Base-by-base conservation (phyloP, 2,113 vertebrate species). In the Fukomys damarensis region DNA sequence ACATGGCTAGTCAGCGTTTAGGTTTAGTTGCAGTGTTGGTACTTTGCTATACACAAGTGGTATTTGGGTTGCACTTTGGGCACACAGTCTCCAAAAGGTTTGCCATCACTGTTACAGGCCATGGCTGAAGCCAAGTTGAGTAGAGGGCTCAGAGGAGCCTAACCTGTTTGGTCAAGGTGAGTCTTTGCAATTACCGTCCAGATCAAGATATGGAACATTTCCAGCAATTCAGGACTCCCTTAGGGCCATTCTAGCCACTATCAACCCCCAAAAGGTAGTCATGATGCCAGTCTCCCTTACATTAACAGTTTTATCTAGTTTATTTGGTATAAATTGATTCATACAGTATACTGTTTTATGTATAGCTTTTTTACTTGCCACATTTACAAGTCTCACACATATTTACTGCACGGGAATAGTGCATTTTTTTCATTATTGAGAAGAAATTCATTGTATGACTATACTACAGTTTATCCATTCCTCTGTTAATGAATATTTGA, bases 391-490 rank as follows among this genome's bases (percentile, higher is more conserved):
- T 35, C 41, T 76, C 43, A 81, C 43, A 81, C 32, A 81, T 8
- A 54, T 35, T 35, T 35, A 58, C 38, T 89, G 63, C 56, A 32
- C 93, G 41, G 49, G 38, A 90, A 74, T 59, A 89, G 58, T 59
- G 76, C 9, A 58, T 52, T 96, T 72, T 80, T 95, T 92, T 58
- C 59, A 66, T 76, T 81, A 90, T 9, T 93, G 80, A 81, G 28
- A 49, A 93, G 49, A 96, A 92, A 81, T 86, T 86, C 30, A 83
- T 77, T 24, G 56, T 84, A 88, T 28, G 28, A 89, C 70, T 22
- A 38, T 72, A 49, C 26, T 16, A 56, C 26, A 49, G 74, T 66
- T 66, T 81, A 89, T 41, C 22, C 30, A 94, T 68, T 94, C 66
- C 59, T 43, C n/a, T 92, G 43, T 10, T 92, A 70, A 92, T 92